Base-by-base conservation (phyloP, 2,888 invertebrate species). In the Cataglyphis cursor region DNA sequence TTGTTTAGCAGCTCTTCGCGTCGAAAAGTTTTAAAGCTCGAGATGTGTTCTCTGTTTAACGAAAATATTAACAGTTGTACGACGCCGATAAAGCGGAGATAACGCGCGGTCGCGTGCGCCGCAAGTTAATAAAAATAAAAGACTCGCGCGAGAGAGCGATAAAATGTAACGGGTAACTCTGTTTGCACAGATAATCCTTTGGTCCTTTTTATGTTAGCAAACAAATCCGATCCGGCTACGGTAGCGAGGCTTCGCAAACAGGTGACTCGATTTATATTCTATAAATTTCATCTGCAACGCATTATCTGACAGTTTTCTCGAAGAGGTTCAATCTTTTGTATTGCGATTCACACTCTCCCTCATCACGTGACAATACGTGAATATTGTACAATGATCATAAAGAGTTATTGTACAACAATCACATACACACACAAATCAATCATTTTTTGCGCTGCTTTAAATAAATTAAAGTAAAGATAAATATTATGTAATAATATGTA, bases 51-150 rank as follows among this genome's bases (percentile, higher is more conserved):
- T 9, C 12, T 78, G 57, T 66, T 78, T 66, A 66, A 87, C 81
- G 85, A 83, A 89, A 90, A 91, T 89, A 91, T 90, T 90, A 90
- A 92, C 92, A 92, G 92, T 92, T 92, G 92, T 89, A 92, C 86
- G 87, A 81, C 85, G 87, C 86, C 84, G 88, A 89, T 85, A 88
- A 86, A 76, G 66, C 82, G 2, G 51, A 88, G 92, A 91, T 91
- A 92, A 88, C 88, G 87, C 82, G 86, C 85, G 87, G 90, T 90
- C 92, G 89, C 89, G 91, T 89, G 90, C 87, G 66, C 31, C 41
- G 75, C 78, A 51, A 75, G 81, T 84, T 88, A 89, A 78, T 66
- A 78, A 90, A 91, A 92, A 91, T 89, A 90, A 91, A 91, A 89
- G 82, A 88, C 85, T 83, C 73, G 86, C 15, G 35, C n/a, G 9